Percentiles rank a stretch among this genome's conserved stretches.
Conservation (phyloP, 2,113 vertebrate genomes). For the Sterna hirundo region DNA sequence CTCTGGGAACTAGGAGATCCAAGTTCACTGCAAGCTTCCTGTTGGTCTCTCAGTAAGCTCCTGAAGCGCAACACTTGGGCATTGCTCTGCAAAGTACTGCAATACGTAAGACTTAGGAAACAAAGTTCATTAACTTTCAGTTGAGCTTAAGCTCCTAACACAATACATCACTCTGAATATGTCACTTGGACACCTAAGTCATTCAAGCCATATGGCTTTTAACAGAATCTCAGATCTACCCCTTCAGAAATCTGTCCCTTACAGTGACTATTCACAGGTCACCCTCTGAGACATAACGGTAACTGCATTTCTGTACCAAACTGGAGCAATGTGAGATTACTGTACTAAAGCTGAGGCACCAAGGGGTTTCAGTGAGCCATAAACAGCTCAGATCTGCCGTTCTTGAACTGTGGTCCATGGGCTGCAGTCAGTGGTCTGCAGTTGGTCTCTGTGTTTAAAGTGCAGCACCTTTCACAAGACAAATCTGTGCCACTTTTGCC, state of each 20-base stretch:
- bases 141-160: background rate
- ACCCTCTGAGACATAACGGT: background rate
- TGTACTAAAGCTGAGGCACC: background rate
- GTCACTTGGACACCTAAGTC: background rate
- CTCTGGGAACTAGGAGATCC: background rate
- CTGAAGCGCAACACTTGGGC: background rate
- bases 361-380: background rate
- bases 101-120: background rate
- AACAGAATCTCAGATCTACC: background rate
- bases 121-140: background rate
- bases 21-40: background rate
- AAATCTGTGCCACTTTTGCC: background rate
- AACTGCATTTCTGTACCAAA: background rate
- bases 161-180: background rate
- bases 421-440: background rate
- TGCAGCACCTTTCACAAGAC: background rate
- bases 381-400: background rate
- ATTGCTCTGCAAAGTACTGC: background rate
- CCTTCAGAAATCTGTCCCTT: background rate
- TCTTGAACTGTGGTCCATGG: background rate
- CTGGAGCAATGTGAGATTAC: background rate
- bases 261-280: background rate
- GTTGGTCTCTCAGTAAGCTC: background rate
- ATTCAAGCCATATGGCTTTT: background rate
- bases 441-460: background rate